These are phyloP conservation scores for Pituophis catenifer DNA, from an alignment of 2,113 vertebrate genomes.

Conservation along the genomic window DNA sequence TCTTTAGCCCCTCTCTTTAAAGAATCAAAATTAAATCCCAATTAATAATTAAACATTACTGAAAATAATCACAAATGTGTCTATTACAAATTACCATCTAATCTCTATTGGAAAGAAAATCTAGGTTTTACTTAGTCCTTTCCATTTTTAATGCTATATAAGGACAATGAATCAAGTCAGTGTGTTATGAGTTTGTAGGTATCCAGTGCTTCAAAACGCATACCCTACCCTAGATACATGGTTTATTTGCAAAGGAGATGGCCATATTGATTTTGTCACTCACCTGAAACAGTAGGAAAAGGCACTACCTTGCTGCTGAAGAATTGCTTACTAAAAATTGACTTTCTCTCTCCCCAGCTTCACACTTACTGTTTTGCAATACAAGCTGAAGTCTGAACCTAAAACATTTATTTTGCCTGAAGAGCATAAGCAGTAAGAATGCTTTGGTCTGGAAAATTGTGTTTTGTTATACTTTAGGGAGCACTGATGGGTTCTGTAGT, in stretches of 20 bases:
- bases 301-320: background rate
- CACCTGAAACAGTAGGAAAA: background rate
- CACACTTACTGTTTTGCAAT: background rate
- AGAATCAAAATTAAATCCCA: background rate
- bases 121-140: background rate
- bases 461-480: constrained; percentile 27
- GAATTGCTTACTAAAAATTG: background rate
- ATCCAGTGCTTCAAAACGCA: background rate
- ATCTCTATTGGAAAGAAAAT: background rate
- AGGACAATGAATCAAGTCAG: background rate
- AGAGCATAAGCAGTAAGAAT: constrained; percentile 32
- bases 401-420: constrained; percentile 12
- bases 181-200: background rate
- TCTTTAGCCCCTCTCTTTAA: background rate
- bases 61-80: background rate
- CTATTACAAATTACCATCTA: background rate
- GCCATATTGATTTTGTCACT: background rate
- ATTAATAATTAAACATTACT: background rate
- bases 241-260: background rate
- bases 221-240: too few relatives aligned
- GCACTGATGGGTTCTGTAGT: constrained; percentile 32
- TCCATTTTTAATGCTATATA: background rate
- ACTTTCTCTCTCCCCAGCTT: background rate
- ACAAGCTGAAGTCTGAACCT: background rate
- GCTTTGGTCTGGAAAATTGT: constrained; percentile 44